These are phyloP conservation scores for Picus viridis DNA, from an alignment of 2,797 vertebrate genomes.

Conservation along the genomic window DNA sequence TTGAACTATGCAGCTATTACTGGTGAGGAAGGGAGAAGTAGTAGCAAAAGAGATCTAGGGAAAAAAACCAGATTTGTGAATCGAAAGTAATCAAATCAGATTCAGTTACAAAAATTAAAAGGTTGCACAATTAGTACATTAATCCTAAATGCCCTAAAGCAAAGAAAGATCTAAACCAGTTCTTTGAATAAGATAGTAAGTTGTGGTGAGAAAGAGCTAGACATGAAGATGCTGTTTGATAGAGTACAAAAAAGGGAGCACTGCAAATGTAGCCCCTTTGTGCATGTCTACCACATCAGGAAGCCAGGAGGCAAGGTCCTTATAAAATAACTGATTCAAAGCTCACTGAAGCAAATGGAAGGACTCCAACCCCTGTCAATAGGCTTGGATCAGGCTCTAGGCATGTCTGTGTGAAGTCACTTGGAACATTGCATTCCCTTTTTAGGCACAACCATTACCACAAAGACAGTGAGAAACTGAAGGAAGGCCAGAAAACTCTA, in stretches of 20 bases:
- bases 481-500: slow-evolving; percentile 60
- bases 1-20: neutral
- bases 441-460: slow-evolving; percentile 62
- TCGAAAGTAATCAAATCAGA: neutral
- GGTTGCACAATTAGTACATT: neutral
- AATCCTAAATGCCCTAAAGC: neutral
- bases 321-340: slow-evolving; percentile 65
- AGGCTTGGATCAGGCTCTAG: slow-evolving; percentile 67
- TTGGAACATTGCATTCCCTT: slow-evolving; percentile 70
- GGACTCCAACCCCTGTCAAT: slow-evolving; percentile 60
- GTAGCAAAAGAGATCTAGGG: neutral
- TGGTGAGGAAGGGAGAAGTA: neutral
- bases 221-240: neutral
- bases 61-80: neutral
- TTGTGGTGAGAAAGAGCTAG: neutral
- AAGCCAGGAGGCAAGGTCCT: slow-evolving; percentile 64
- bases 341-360: slow-evolving; percentile 64
- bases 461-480: slow-evolving; percentile 59
- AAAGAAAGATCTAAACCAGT: neutral
- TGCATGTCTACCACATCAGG: neutral
- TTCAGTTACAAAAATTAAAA: neutral
- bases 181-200: neutral
- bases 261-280: slow-evolving; percentile 50
- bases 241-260: neutral
- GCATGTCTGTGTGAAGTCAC: slow-evolving; percentile 70